These are phyloP conservation scores for Syrista parreyssii DNA, from an alignment of 2,888 invertebrate species.

Conservation along the genomic window DNA sequence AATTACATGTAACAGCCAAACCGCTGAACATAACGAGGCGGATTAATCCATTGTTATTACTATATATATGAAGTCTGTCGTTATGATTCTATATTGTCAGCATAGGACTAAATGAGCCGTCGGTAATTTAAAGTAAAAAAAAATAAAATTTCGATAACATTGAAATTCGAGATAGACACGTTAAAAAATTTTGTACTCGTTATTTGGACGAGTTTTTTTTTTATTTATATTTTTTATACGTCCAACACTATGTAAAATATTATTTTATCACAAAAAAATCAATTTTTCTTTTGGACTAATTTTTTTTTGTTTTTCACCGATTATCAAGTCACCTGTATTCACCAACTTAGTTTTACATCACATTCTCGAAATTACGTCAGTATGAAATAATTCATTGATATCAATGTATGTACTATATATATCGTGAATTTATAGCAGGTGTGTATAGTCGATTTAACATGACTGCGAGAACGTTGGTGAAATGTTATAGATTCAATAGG, in stretches of 20 bases:
- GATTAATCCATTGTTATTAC: neutral
- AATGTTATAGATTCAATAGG: neutral
- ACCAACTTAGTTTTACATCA: neutral
- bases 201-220: too few species aligned
- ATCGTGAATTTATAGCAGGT: neutral
- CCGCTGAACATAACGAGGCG: neutral
- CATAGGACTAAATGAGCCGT: neutral
- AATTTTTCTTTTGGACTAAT: neutral
- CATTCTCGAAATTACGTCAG: neutral
- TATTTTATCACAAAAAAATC: neutral
- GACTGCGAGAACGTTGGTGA: neutral
- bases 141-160: too few species aligned
- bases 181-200: too few species aligned
- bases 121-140: too few species aligned
- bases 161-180: too few species aligned
- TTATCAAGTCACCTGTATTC: neutral
- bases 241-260: neutral
- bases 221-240: too few species aligned
- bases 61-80: neutral
- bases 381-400: neutral
- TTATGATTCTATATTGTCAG: neutral
- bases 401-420: neutral
- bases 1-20: neutral
- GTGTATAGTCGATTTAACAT: neutral
- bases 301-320: neutral